Percentiles rank a stretch among this genome's conserved stretches.
Evolutionary conservation across 37 sponge, comb jelly and placozoan species (phyloP).

Genomic region (Petrosia ficiformis): DNA sequence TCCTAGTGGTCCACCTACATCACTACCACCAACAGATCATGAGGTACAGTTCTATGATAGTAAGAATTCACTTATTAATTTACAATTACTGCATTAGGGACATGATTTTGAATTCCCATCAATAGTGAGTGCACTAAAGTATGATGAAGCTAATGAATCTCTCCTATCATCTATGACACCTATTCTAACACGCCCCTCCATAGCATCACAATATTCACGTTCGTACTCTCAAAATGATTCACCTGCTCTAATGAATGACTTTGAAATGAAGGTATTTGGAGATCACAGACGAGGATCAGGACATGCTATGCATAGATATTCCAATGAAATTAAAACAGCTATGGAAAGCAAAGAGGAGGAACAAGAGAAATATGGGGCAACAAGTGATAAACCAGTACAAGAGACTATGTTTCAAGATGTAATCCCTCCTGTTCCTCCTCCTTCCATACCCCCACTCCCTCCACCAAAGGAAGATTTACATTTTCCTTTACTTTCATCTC

Average conservation of each 20-base stretch:
- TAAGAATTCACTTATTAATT: no score
- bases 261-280: background rate
- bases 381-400: background rate
- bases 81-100: no score
- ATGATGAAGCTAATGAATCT: background rate
- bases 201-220: background rate
- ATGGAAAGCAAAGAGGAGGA: background rate
- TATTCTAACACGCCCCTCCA: conserved; percentile 1
- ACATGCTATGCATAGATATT: background rate
- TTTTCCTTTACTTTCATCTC: background rate
- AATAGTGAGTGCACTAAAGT: background rate
- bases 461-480: conserved; percentile 5
- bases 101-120: no score
- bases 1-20: no score
- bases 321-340: no score
- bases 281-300: background rate
- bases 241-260: background rate
- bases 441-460: background rate
- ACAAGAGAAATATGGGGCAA: background rate
- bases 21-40: no score
- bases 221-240: background rate
- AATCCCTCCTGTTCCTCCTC: background rate
- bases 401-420: background rate
- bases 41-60: background rate
- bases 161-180: conserved; percentile 4